Conservation (phyloP, 2,797 vertebrate genomes). For the Falco rusticolus region DNA sequence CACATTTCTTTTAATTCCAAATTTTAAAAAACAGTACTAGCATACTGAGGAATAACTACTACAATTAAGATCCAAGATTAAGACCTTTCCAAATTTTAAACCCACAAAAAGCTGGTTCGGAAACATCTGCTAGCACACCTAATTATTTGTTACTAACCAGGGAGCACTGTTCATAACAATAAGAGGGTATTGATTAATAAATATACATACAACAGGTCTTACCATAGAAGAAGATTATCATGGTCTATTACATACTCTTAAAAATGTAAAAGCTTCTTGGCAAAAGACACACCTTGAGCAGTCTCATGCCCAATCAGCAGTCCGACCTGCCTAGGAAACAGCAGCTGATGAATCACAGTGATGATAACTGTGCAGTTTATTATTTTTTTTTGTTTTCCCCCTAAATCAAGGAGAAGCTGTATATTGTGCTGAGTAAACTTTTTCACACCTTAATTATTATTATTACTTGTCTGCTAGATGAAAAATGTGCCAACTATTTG, state of each 20-base stretch:
- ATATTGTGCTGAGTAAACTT: not conserved
- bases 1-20: not conserved
- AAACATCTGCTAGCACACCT: not conserved
- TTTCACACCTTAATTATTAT: not conserved
- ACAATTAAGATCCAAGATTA: not conserved
- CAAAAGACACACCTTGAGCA: slow-evolving; percentile 53
- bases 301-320: not conserved
- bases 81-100: not conserved
- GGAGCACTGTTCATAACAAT: not conserved
- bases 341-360: not conserved
- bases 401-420: not conserved
- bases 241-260: not conserved
- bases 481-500: slow-evolving; percentile 6
- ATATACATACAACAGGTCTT: not conserved
- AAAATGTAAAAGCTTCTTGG: slow-evolving; percentile 21
- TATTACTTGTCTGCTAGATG: not conserved
- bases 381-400: not conserved
- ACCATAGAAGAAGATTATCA: not conserved
- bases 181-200: not conserved
- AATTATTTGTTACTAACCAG: not conserved
- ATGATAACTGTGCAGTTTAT: not conserved
- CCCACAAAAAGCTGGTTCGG: not conserved
- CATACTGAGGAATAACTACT: not conserved
- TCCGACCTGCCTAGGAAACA: not conserved
- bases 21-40: not conserved